Evolutionary conservation across 2,797 vertebrate genomes (phyloP).

Genomic region (Gallinago stenura): DNA sequence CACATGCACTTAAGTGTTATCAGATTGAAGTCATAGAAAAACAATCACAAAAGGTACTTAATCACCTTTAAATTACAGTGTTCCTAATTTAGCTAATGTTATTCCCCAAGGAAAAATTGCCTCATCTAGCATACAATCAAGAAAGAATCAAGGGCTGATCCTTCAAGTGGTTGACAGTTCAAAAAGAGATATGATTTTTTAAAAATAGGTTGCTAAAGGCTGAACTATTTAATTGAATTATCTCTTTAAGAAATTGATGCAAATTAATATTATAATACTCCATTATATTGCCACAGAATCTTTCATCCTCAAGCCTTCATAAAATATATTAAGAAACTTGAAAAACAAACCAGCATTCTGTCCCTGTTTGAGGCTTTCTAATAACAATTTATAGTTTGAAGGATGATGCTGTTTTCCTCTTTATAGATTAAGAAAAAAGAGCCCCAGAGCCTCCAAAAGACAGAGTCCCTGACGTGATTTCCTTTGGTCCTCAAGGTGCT

Average conservation of each 20-base stretch:
- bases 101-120: slow-evolving; percentile 70
- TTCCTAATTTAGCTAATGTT: slow-evolving; percentile 69
- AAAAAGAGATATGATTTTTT: slow-evolving; percentile 15
- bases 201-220: slow-evolving; percentile 58
- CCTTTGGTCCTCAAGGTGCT: neutral
- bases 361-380: neutral
- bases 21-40: slow-evolving; percentile 62
- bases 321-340: slow-evolving; percentile 7
- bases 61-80: slow-evolving; percentile 71
- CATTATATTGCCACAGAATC: slow-evolving; percentile 1
- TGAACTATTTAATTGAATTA: slow-evolving; percentile 58
- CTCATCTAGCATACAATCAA: slow-evolving; percentile 58
- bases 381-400: neutral
- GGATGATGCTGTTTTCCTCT: neutral
- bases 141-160: slow-evolving; percentile 62
- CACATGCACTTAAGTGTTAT: slow-evolving; percentile 58
- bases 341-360: neutral
- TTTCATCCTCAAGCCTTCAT: neutral
- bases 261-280: slow-evolving; percentile 46
- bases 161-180: slow-evolving; percentile 62
- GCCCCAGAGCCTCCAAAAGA: neutral
- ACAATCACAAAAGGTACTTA: slow-evolving; percentile 70
- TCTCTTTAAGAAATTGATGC: slow-evolving; percentile 53
- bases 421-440: neutral
- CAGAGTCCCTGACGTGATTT: neutral